These are phyloP conservation scores for Microcebus murinus DNA, from an alignment of 2,113 vertebrate genomes.

Conservation along the genomic window DNA sequence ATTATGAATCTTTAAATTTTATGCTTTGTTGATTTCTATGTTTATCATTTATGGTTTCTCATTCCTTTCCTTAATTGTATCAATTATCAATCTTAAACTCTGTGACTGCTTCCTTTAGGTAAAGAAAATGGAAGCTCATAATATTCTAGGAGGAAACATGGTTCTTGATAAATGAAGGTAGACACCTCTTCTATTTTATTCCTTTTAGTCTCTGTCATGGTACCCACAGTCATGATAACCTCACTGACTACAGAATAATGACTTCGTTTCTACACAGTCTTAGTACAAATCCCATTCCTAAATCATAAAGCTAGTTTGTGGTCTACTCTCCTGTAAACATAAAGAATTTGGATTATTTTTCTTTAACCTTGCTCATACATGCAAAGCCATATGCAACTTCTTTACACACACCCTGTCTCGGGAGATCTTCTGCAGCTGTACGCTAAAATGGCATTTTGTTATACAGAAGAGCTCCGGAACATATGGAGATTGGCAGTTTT, in stretches of 20 bases:
- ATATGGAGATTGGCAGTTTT: not conserved
- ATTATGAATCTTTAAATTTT: not conserved
- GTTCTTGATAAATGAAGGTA: not conserved
- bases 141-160: not conserved
- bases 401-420: not conserved
- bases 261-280: not conserved
- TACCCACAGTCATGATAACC: not conserved
- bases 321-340: conserved; percentile 18
- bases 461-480: not conserved
- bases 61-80: not conserved
- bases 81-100: not conserved
- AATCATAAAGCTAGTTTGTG: not conserved
- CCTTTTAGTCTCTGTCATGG: not conserved
- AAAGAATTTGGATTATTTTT: conserved; percentile 19
- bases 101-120: not conserved
- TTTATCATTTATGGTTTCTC: not conserved
- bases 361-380: not conserved
- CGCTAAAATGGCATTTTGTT: conserved; percentile 52
- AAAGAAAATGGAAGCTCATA: not conserved
- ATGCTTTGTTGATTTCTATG: not conserved
- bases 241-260: not conserved
- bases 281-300: not conserved
- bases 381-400: not conserved
- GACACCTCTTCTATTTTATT: not conserved
- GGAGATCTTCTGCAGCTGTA: not conserved